A percentile compares a stretch with the other conserved stretches of the same genome.
Evolutionary conservation across 2,113 vertebrate genomes (phyloP).

Genomic region (Himantopus leucocephalus): DNA sequence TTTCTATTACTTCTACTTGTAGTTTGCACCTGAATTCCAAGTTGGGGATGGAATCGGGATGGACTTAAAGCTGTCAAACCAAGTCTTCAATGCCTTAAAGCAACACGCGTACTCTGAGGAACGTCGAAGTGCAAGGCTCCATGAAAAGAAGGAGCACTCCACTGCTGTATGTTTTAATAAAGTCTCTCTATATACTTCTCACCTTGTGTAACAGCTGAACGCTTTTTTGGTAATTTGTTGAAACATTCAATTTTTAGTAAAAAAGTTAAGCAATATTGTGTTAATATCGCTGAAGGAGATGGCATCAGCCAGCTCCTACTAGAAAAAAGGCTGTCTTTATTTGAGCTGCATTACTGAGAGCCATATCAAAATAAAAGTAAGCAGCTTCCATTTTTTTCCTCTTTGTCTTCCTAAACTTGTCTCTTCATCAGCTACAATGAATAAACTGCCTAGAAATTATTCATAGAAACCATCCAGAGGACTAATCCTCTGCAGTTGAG

Average conservation of each 20-base stretch:
- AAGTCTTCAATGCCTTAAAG: conserved; percentile 96
- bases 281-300: not conserved
- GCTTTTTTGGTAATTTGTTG: not conserved
- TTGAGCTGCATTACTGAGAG: not conserved
- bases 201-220: not conserved
- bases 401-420: not conserved
- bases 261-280: not conserved
- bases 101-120: conserved; percentile 92
- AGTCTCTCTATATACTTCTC: not conserved
- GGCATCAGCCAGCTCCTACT: not conserved
- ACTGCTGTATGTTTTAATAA: conserved; percentile 82
- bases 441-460: not conserved
- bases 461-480: not conserved
- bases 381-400: not conserved
- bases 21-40: conserved; percentile 95
- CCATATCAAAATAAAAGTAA: not conserved
- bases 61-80: conserved; percentile 96
- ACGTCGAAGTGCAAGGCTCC: conserved; percentile 88
- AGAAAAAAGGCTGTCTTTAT: not conserved
- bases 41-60: conserved; percentile 95
- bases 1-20: not conserved
- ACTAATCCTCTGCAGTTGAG: not conserved
- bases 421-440: not conserved
- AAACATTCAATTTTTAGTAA: not conserved
- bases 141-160: conserved; percentile 98